These are phyloP conservation scores for Oreochromis niloticus DNA, from an alignment of 2,113 vertebrate genomes.

Conservation along the genomic window DNA sequence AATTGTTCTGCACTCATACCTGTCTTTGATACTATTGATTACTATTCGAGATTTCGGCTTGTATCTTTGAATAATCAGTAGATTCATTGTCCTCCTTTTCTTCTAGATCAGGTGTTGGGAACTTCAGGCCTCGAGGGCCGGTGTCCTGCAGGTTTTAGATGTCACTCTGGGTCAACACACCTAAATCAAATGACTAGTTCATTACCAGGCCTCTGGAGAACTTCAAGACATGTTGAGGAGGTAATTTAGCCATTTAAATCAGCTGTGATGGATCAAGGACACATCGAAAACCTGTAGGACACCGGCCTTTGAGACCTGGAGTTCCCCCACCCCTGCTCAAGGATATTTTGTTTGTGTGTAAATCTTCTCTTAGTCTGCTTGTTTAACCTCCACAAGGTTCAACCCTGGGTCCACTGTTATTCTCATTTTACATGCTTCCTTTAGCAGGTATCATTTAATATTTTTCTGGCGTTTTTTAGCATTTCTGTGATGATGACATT, in stretches of 20 bases:
- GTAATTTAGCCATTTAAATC: not conserved
- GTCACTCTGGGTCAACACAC: not conserved
- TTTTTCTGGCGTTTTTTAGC: not conserved
- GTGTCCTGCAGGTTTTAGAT: not conserved
- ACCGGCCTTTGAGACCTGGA: not conserved
- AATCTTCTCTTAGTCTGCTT: not conserved
- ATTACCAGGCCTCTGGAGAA: not conserved
- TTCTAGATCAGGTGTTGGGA: not conserved
- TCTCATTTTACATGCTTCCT: not conserved
- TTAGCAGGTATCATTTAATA: not conserved
- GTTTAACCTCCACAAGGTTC: not conserved
- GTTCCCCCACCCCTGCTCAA: not conserved
- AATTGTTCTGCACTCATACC: not conserved
- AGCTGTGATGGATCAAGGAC: not conserved
- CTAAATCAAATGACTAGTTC: not conserved
- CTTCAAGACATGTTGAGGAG: not conserved
- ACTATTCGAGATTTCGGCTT: not conserved
- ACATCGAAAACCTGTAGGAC: rapidly evolving
- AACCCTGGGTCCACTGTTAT: not conserved
- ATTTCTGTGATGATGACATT: not conserved
- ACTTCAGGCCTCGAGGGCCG: not conserved
- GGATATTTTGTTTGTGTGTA: rapidly evolving
- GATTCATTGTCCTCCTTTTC: not conserved
- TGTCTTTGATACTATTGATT: not conserved
- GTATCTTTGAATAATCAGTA: not conserved